A percentile compares a stretch with the other conserved stretches of the same genome.
phyloP scores from a whole-genome alignment of 1,140 invertebrate species.

The Argopecten irradians region DNA sequence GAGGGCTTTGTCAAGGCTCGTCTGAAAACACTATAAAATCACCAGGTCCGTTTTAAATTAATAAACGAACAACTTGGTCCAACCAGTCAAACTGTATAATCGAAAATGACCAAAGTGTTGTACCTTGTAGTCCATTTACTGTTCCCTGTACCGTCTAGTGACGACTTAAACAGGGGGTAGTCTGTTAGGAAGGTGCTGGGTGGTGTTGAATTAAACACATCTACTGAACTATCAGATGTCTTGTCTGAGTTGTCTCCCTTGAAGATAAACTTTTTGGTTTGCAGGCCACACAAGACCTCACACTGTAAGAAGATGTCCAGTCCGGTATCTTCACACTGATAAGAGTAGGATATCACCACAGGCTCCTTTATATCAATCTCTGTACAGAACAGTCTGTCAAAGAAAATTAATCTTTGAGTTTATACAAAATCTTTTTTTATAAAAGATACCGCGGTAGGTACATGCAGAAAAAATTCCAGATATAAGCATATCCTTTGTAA shows the following conservation, averaged over 20 bases:
- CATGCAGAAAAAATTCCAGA: too few species aligned
- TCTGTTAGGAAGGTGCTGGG: not conserved
- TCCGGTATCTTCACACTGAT: not conserved
- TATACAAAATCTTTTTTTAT: too few species aligned
- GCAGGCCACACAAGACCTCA: not conserved
- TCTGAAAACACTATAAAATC: too few species aligned
- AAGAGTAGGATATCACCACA: not conserved
- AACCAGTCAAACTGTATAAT: too few species aligned
- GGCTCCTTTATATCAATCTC: not conserved
- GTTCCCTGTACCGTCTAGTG: not conserved
- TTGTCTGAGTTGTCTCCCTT: not conserved
- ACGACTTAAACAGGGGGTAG: not conserved
- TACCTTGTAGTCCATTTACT: not conserved
- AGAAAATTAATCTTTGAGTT: not conserved
- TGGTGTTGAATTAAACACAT: not conserved
- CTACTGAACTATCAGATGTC: not conserved
- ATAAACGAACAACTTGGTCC: too few species aligned
- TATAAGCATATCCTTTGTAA: too few species aligned
- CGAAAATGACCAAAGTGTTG: too few species aligned
- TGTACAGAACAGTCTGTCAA: not conserved
- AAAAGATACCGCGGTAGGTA: too few species aligned
- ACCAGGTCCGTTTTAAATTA: too few species aligned
- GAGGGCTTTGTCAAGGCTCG: too few species aligned
- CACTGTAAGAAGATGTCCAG: conserved; percentile 15
- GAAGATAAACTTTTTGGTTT: not conserved